phyloP scores from a whole-genome alignment of 1,140 invertebrate species.

The Batillaria attramentaria region DNA sequence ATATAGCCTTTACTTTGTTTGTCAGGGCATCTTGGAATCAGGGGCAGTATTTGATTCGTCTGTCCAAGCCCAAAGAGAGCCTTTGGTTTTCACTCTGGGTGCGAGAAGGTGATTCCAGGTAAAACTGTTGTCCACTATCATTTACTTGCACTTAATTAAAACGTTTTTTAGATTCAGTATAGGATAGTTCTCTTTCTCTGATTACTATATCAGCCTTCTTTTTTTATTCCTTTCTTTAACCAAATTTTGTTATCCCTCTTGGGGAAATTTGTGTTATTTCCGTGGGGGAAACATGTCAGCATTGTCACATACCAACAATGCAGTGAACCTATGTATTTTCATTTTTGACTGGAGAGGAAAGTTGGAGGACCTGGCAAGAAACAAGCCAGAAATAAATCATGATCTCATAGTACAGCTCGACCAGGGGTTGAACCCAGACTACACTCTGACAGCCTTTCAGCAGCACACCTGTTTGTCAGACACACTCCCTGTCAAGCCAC shows the following conservation, averaged over 20 bases:
- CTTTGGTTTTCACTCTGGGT: constrained; percentile 38
- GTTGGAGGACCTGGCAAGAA: no score
- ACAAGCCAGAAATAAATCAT: no score
- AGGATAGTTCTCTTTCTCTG: background rate
- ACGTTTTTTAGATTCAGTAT: background rate
- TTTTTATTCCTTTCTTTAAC: background rate
- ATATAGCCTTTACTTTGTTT: no score
- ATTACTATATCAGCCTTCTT: background rate
- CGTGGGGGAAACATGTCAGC: background rate
- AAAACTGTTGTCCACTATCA: background rate
- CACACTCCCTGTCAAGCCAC: no score
- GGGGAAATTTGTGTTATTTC: background rate
- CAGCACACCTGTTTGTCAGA: no score
- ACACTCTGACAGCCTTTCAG: no score
- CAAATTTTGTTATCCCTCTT: background rate
- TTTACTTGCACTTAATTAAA: background rate
- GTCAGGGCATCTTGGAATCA: constrained; percentile 41
- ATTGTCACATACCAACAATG: background rate
- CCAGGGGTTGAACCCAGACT: no score
- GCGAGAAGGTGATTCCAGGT: constrained; percentile 39
- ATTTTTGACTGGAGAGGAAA: no score
- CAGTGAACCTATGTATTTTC: no score
- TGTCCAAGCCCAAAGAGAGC: constrained; percentile 36
- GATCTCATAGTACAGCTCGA: no score
- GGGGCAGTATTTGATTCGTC: constrained; percentile 46